Evolutionary conservation across 1,140 invertebrate species (phyloP), one percentile per base, ranked within the genome.

Genomic region (Chironomus tepperi): DNA sequence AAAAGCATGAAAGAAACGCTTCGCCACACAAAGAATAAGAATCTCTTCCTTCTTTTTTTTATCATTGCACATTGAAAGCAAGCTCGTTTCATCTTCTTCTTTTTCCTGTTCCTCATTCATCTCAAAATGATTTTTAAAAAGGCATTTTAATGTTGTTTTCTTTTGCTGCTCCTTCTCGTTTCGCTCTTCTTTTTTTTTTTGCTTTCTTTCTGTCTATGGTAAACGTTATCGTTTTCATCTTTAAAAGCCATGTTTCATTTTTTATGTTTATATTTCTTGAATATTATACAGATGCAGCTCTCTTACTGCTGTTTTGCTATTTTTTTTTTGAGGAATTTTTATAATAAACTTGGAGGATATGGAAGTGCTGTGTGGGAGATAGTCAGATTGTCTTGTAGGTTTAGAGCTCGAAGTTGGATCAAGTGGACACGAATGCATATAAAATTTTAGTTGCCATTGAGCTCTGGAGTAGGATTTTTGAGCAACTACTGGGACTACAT

Each of bases 161-260:
- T 34, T 34, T 34, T 47, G 8, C 43, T 47, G 43, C 43, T 47
- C 43, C 9, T 15, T 47, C 43, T 10, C 9, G 9, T 47, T n/a
- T 47, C 43, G 43, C 43, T 47, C 15, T 47, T 47, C 7, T 47
- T 7, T 47, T 8, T 47, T 47, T 15, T 15, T 47, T n/a, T n/a
- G n/a, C n/a, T n/a, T n/a, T n/a, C n/a, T n/a, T n/a, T n/a, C n/a
- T 47, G 24, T 34, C 24, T 34, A 34, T 34, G 24, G 24, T 34
- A 34, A 34, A 34, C 24, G 24, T 34, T 34, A 34, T 34, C 24
- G 24, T 15, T 47, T 47, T 47, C 43, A 47, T 47, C 43, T 47
- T 47, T 47, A 47, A 47, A 47, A 47, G 43, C 43, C 43, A 47
- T 47, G 43, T 47, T 47, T 47, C 43, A 47, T 47, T 47, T 47